These are phyloP conservation scores for Pelmatolapia mariae DNA, from an alignment of 2,113 vertebrate species.

Conservation along the genomic window DNA sequence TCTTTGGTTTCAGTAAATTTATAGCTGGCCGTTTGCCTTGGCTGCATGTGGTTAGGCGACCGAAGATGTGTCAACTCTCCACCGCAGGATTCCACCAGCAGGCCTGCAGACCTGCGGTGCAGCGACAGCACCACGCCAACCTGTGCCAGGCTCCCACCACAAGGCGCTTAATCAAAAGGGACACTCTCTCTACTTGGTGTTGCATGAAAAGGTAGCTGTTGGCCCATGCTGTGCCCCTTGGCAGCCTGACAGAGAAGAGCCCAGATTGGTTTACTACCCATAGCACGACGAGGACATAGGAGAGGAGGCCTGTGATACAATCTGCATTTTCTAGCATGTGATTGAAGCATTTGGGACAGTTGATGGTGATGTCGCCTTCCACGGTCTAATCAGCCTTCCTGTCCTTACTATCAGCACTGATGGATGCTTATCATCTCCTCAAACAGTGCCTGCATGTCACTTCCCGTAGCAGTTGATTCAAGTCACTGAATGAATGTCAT, in stretches of 20 bases:
- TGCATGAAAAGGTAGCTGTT: constrained; percentile 17
- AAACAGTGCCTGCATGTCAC: not conserved
- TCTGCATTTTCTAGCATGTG: constrained; percentile 34
- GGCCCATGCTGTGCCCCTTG: constrained; percentile 20
- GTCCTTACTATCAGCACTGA: constrained; percentile 17
- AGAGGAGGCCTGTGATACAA: not conserved
- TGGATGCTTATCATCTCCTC: constrained; percentile 15
- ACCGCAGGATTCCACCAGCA: not conserved
- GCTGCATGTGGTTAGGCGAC: not conserved
- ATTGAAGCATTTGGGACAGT: constrained; percentile 10
- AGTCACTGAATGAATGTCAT: constrained; percentile 19
- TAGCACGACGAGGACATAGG: not conserved
- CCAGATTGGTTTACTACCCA: not conserved
- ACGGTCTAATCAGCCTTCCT: constrained; percentile 29
- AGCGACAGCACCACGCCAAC: constrained; percentile 16
- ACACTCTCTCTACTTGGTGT: constrained; percentile 29
- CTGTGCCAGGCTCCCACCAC: constrained; percentile 10
- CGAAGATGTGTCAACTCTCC: constrained; percentile 4
- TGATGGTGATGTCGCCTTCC: constrained; percentile 8
- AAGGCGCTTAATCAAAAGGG: constrained; percentile 40
- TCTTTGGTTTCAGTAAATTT: not conserved
- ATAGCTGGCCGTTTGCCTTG: not conserved
- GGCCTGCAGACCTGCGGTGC: constrained; percentile 1
- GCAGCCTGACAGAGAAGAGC: constrained; percentile 3
- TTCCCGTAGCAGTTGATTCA: constrained; percentile 5